Conservation (phyloP, 2,113 vertebrate species). For the Menura novaehollandiae region DNA sequence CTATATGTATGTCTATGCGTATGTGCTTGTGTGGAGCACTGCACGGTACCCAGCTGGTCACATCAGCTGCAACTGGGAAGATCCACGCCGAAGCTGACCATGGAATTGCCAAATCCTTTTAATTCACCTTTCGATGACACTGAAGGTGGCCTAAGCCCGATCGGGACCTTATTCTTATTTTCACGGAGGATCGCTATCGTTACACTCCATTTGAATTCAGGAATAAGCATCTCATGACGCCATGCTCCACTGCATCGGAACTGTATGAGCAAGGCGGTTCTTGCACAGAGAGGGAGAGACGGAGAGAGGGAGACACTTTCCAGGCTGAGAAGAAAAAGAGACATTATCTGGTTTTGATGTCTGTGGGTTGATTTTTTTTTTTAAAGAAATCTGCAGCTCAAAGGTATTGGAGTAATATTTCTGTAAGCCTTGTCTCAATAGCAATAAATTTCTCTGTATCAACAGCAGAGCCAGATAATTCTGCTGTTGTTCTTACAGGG, state of each 20-base stretch:
- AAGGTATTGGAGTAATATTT: conserved; percentile 47
- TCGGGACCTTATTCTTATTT: background rate
- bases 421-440: conserved; percentile 21
- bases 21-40: background rate
- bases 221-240: conserved; percentile 61
- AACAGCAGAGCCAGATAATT: conserved; percentile 1
- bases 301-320: background rate
- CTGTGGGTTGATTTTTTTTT: background rate
- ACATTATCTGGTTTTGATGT: background rate
- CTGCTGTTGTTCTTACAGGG: background rate
- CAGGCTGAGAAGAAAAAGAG: conserved; percentile 24
- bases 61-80: background rate
- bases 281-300: conserved; percentile 31
- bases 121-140: conserved; percentile 39
- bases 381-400: background rate
- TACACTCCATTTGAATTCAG: conserved; percentile 53
- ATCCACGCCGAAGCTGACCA: background rate
- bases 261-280: conserved; percentile 37
- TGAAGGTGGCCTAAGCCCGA: conserved; percentile 28
- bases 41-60: background rate
- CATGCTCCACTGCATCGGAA: conserved; percentile 65
- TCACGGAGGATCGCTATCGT: background rate
- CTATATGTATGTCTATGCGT: background rate
- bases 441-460: conserved; percentile 32
- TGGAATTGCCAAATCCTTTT: conserved; percentile 54